A percentile compares a stretch with the other conserved stretches of the same genome.
Evolutionary conservation across 2,797 vertebrate species (phyloP).

Genomic region (Sebastes flavidus): DNA sequence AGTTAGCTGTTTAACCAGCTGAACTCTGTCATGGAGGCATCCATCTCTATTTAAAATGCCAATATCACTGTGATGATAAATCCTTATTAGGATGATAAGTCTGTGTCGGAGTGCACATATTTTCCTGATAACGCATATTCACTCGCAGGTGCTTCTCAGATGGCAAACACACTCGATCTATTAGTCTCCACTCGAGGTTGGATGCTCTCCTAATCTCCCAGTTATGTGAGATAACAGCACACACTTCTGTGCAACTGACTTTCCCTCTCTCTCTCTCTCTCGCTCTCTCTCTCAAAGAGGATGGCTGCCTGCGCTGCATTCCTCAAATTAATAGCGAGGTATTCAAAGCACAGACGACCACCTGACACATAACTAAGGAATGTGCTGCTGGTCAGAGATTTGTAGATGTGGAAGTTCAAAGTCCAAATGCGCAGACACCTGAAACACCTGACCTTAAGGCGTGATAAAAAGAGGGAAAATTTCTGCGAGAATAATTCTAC

Average conservation of each 20-base stretch:
- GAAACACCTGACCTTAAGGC: constrained; percentile 11
- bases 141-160: constrained; percentile 24
- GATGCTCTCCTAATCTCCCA: constrained; percentile 29
- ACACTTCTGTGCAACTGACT: constrained; percentile 10
- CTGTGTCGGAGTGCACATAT: background rate
- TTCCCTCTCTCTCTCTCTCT: constrained; percentile 13
- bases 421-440: constrained; percentile 28
- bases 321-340: constrained; percentile 61
- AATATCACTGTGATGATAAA: background rate
- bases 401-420: constrained; percentile 40
- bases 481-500: background rate
- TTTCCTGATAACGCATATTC: background rate
- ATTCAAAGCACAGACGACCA: constrained; percentile 40
- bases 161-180: constrained; percentile 31
- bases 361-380: constrained; percentile 71
- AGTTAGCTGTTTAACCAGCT: background rate
- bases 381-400: constrained; percentile 52
- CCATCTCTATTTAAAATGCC: background rate
- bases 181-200: constrained; percentile 20
- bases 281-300: background rate
- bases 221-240: constrained; percentile 30
- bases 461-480: background rate
- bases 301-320: constrained; percentile 56
- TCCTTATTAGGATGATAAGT: background rate
- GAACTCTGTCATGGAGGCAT: background rate